Evolutionary conservation across 2,888 invertebrate species (phyloP).

Genomic region (Rotaria sp.): DNA sequence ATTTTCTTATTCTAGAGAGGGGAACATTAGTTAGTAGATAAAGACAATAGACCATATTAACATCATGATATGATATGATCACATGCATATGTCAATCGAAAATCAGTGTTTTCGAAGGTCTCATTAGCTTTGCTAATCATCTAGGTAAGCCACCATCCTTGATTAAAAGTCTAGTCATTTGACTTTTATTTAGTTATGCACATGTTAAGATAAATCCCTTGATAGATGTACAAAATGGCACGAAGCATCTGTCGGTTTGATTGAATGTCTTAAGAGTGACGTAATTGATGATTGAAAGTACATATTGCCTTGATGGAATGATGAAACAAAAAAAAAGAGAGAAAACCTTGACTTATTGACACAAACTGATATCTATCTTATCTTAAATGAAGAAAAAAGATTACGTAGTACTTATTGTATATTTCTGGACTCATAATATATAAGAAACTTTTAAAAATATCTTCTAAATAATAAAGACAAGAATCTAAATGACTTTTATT

Average conservation of each 20-base stretch:
- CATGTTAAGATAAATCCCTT: not conserved
- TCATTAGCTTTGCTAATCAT: not conserved
- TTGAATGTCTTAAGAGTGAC: not conserved
- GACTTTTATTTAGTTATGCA: conserved; percentile 2
- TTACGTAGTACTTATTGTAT: not conserved
- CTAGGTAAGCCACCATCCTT: not conserved
- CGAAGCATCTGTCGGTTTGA: not conserved
- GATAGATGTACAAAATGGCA: not conserved
- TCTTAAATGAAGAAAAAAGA: not conserved
- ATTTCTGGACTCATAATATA: no score
- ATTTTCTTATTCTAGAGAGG: no score
- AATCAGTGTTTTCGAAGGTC: not conserved
- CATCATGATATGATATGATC: not conserved
- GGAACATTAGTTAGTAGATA: no score
- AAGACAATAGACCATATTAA: not conserved
- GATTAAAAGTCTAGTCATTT: not conserved
- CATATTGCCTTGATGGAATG: not conserved
- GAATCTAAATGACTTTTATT: not conserved
- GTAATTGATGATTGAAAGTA: not conserved
- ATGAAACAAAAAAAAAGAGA: not conserved
- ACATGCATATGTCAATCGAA: not conserved
- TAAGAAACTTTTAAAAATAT: not conserved
- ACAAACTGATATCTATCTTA: not conserved
- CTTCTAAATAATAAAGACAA: not conserved
- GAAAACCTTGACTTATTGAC: not conserved